Evolutionary conservation across 1,140 invertebrate species (phyloP).

Genomic region (Trichoplusia ni): DNA sequence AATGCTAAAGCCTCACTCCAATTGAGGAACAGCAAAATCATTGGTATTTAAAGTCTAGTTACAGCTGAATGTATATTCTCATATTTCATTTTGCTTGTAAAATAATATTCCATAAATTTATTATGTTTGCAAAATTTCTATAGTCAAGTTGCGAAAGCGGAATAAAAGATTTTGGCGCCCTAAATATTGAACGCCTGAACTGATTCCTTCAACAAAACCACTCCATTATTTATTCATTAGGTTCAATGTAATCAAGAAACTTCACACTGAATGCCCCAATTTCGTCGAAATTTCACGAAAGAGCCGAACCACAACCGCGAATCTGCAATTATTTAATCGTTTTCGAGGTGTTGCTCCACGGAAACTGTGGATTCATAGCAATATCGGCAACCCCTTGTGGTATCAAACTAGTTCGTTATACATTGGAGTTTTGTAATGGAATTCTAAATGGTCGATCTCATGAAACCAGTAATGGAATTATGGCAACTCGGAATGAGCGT

Average conservation of each 20-base stretch:
- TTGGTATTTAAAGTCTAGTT: too few relatives aligned
- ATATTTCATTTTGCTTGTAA: too few relatives aligned
- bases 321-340: constrained; percentile 73
- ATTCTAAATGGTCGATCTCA: background rate
- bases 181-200: background rate
- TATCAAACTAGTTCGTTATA: constrained; percentile 24
- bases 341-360: constrained; percentile 64
- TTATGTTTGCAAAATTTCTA: too few relatives aligned
- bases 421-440: constrained; percentile 10
- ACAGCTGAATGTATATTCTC: too few relatives aligned
- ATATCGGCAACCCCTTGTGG: constrained; percentile 14
- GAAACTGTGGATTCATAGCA: constrained; percentile 54
- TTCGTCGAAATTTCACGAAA: constrained; percentile 58
- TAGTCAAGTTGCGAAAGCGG: too few relatives aligned
- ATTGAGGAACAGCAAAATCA: too few relatives aligned
- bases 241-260: constrained; percentile 57
- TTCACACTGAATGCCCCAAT: constrained; percentile 53
- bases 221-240: constrained; percentile 53
- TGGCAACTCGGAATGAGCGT: constrained; percentile 9
- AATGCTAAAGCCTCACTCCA: too few relatives aligned
- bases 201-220: constrained; percentile 33
- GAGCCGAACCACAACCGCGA: constrained; percentile 53
- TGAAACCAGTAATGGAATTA: constrained; percentile 37
- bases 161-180: too few relatives aligned
- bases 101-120: too few relatives aligned